Base-by-base conservation (phyloP, 2,888 invertebrate genomes). In the Napeogenes sylphis region DNA sequence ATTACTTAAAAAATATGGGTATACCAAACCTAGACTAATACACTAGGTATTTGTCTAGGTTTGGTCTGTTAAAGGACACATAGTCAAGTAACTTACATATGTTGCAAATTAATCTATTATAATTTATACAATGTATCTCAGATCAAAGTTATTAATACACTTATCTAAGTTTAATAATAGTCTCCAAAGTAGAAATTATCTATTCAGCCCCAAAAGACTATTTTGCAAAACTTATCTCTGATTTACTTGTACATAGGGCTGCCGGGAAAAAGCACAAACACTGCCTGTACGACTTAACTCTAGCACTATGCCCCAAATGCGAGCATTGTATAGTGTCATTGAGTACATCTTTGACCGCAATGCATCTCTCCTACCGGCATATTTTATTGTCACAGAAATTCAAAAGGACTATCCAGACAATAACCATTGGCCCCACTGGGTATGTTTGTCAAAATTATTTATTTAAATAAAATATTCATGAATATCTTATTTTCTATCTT, bases 311-410 rank as follows among this genome's bases (percentile, higher is more conserved):
- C 95, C 96, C 0, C 97, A 97, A 82, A 87, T 97, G 64, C 94
- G 95, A 79, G 95, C 95, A 6, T 89, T 98, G 42, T 93, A 96
- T 72, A 94, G 94, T 78, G 94, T 98, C 0, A 93, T 98, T 67
- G 94, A 95, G 70, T 95, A 96, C 75, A 97, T 99, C 75, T 96
- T 98, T 89, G 97, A 99, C 82, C 92, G 98, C 46, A 96, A 97
- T 83, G 95, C 96, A 32, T 98, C 98, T 76, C 90, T 99, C 46
- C 86, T 99, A 63, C 99, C 99, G 0, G 97, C 97, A 5, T 99
- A 99, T 84, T 96, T 99, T 74, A 95, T 99, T 69, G 96, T 98
- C 0, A 98, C 98, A 80, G 98, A 99, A 91, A 95, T 99, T 70
- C 96, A 97, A 76, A 98, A 98, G 80, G 94, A 94, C 55, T 95